A percentile compares a stretch with the other conserved stretches of the same genome.
Conservation (phyloP, 2,113 vertebrate genomes). For the Sapajus apella region DNA sequence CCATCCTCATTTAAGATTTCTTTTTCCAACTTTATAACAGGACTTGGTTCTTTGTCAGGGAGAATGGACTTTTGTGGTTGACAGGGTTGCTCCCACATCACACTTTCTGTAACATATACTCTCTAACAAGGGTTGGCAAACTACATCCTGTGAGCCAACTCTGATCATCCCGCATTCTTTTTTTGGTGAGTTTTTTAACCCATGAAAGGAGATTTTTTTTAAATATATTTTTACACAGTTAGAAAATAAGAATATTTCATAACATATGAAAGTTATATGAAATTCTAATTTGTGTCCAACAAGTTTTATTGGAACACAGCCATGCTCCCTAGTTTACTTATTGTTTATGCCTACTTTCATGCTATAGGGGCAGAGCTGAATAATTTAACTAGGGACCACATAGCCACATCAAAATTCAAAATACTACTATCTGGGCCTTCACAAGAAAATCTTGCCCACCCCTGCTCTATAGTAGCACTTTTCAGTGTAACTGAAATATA, state of each 20-base stretch:
- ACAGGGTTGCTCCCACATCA: not conserved
- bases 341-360: not conserved
- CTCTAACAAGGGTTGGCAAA: not conserved
- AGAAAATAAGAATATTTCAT: not conserved
- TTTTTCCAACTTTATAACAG: not conserved
- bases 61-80: not conserved
- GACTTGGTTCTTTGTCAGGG: not conserved
- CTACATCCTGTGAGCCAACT: not conserved
- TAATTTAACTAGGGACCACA: not conserved
- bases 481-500: not conserved
- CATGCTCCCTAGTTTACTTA: not conserved
- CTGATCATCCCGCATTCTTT: not conserved
- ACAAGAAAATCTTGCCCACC: not conserved
- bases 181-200: not conserved
- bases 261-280: not conserved
- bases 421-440: not conserved
- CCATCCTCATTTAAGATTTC: not conserved
- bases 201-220: not conserved
- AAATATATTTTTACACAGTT: not conserved
- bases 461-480: not conserved
- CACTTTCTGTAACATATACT: not conserved
- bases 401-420: not conserved
- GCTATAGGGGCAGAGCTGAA: not conserved
- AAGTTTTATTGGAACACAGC: constrained; percentile 19
- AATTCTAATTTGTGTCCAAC: not conserved